These are phyloP conservation scores for Cheirogaleus major DNA, from an alignment of 2,797 vertebrate species.

Conservation along the genomic window DNA sequence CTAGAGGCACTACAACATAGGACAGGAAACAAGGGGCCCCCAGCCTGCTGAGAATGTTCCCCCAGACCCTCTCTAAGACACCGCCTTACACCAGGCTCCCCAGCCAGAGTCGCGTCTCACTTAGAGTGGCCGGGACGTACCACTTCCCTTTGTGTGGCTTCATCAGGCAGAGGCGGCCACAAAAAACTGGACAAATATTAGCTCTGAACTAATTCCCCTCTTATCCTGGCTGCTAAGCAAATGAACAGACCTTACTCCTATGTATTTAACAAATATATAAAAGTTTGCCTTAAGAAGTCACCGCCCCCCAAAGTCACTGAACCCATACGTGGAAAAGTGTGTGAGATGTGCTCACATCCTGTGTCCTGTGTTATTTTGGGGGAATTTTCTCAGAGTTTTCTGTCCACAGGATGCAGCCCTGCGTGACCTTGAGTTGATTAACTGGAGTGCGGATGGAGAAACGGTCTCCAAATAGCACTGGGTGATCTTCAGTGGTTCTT, in stretches of 20 bases:
- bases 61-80: not conserved
- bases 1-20: not conserved
- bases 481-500: not conserved
- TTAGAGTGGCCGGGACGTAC: not conserved
- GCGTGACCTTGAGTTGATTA: constrained; percentile 40
- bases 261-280: not conserved
- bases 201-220: not conserved
- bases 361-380: not conserved
- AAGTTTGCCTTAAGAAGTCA: constrained; percentile 30
- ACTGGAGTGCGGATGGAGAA: not conserved
- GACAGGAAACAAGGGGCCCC: not conserved
- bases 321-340: not conserved
- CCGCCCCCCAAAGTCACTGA: not conserved
- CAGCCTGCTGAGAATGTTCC: not conserved
- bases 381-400: not conserved
- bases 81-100: too few relatives aligned
- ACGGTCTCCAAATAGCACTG: not conserved
- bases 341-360: not conserved
- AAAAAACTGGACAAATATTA: not conserved
- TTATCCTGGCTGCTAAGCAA: not conserved
- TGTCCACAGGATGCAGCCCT: not conserved
- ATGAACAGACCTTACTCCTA: not conserved
- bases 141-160: not conserved
- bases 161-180: not conserved
- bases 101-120: not conserved